phyloP scores from a whole-genome alignment of 2,888 invertebrate genomes.

The Dione juno region DNA sequence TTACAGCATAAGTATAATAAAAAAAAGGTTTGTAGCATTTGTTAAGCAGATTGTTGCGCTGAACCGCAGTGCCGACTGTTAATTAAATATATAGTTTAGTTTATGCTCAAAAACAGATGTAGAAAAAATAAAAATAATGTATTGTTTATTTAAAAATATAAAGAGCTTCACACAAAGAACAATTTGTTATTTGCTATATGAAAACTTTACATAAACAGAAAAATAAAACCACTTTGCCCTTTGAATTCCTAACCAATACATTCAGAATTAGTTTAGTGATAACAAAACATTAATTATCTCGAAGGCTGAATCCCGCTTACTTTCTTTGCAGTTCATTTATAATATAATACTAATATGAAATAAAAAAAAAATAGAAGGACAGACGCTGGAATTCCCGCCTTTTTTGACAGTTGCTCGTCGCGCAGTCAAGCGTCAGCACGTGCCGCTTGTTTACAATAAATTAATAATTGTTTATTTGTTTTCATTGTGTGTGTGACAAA shows the following conservation, averaged over 20 bases:
- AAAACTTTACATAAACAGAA: too few relatives aligned
- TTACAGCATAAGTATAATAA: neutral
- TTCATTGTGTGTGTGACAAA: slow-evolving; percentile 39
- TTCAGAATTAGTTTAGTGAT: neutral
- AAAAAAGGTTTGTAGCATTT: slow-evolving; percentile 22
- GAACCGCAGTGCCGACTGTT: neutral
- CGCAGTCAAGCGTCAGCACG: slow-evolving; percentile 44
- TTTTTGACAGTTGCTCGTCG: slow-evolving; percentile 60
- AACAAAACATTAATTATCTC: slow-evolving; percentile 1
- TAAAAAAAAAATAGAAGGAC: slow-evolving; percentile 9
- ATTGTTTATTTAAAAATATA: too few relatives aligned
- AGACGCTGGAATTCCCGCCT: slow-evolving; percentile 55
- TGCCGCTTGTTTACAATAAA: slow-evolving; percentile 43
- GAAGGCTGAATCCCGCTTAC: neutral
- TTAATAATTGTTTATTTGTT: slow-evolving; percentile 43
- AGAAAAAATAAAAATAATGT: too few relatives aligned
- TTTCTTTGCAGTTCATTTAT: neutral
- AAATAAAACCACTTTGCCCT: too few relatives aligned
- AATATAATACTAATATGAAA: slow-evolving; percentile 1
- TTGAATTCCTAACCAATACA: too few relatives aligned
- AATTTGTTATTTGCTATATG: too few relatives aligned
- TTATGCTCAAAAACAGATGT: too few relatives aligned
- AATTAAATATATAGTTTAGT: too few relatives aligned
- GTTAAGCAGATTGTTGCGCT: slow-evolving; percentile 25
- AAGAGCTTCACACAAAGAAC: too few relatives aligned